Evolutionary conservation across 2,797 vertebrate genomes (phyloP), one percentile per base, ranked within the genome.

Genomic region (Urophycis tenuis): DNA sequence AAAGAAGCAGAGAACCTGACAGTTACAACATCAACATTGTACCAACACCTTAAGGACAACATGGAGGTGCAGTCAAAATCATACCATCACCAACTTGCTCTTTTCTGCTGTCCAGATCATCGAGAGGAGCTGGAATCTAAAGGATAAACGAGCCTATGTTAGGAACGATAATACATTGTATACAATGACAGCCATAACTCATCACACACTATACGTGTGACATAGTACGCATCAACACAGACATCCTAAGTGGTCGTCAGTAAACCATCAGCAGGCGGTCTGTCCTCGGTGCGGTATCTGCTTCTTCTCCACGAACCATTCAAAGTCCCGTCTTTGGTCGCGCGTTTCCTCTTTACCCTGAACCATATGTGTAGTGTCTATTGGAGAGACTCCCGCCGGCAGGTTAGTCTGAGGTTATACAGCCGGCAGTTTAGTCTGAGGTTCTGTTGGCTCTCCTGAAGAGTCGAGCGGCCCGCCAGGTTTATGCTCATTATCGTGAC

Each of bases 61-160:
- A 49, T 15, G 15, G 72, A 72, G 32, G 9, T 2, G 7, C 33
- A 14, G 25, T 0, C 34, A 78, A 8, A n/a, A 15, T 0, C 80
- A 88, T 86, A 94, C 94, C 93, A 25, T 94, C 94, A 74, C 45
- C n/a, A 22, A 86, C 71, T 5, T 81, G 64, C 69, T 93, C 93
- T 82, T 91, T 94, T 88, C 92, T 94, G 80, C 81, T 77, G 75
- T 95, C 94, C 73, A 94, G 80, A 73, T 94, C 93, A 84, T 94
- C 93, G 81, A 91, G 78, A 77, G 85, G 70, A 81, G 81, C 85
- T 82, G 92, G 85, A 83, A 94, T 89, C 93, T 95, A 79, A 85
- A 90, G 89, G 41, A 87, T 78, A 85, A 70, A 81, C 67, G 31
- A 60, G 25, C n/a, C 33, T 17, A 22, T 67, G 3, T 73, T 32